Conservation (phyloP, 2,113 vertebrate species). For the Heteronetta atricapilla region DNA sequence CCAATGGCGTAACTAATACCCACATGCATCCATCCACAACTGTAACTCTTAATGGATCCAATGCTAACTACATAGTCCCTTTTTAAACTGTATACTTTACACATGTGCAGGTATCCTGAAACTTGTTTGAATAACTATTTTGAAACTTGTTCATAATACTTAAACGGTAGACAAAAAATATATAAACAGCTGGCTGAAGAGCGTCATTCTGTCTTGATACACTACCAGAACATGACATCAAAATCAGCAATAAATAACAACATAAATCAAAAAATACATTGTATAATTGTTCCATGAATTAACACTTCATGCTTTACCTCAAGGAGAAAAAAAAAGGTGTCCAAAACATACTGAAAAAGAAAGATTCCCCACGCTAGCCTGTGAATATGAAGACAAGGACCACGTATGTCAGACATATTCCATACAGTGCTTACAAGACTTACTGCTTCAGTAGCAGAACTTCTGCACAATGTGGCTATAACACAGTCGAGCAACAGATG, state of each 20-base stretch:
- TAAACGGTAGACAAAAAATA: background rate
- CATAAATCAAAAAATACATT: slow-evolving; percentile 31
- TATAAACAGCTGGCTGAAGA: background rate
- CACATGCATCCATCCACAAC: fast-evolving
- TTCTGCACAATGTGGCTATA: background rate
- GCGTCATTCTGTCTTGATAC: slow-evolving; percentile 17
- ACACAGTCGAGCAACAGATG: background rate
- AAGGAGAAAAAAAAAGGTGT: background rate
- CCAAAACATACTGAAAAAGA: slow-evolving; percentile 27
- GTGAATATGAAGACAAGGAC: slow-evolving; percentile 40
- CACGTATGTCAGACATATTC: background rate
- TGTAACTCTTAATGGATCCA: background rate
- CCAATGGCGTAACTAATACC: background rate
- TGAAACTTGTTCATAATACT: slow-evolving; percentile 2
- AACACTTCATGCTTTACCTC: slow-evolving; percentile 3
- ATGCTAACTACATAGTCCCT: background rate
- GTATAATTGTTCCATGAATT: background rate
- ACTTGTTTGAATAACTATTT: slow-evolving; percentile 4
- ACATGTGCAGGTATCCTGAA: background rate
- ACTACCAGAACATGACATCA: slow-evolving; percentile 7
- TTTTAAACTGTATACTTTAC: background rate
- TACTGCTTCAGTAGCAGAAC: background rate
- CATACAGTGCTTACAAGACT: slow-evolving; percentile 13
- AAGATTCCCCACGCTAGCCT: background rate
- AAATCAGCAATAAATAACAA: slow-evolving; percentile 55